Conservation (phyloP, 2,888 invertebrate genomes). For the Stenichneumon culpator region DNA sequence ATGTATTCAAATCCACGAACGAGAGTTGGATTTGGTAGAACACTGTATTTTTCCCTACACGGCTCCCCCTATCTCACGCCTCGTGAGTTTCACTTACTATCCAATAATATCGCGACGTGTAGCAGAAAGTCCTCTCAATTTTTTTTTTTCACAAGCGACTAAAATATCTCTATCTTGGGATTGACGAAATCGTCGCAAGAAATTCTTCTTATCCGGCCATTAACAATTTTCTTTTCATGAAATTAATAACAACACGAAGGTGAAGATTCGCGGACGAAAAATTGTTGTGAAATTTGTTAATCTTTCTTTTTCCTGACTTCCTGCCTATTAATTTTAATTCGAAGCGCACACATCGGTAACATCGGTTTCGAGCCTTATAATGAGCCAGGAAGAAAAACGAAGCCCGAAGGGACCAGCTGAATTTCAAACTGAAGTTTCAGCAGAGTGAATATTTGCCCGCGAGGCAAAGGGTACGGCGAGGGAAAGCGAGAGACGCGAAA, state of each 20-base stretch:
- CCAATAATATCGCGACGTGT: constrained; percentile 24
- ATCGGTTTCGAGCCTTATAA: constrained; percentile 73
- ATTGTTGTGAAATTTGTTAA: background rate
- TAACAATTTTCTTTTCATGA: background rate
- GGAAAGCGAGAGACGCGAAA: constrained; percentile 20
- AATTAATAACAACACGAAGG: background rate
- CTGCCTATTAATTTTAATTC: constrained; percentile 67
- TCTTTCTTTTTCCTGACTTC: background rate
- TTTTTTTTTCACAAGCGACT: background rate
- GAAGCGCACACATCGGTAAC: constrained; percentile 68
- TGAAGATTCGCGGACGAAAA: background rate
- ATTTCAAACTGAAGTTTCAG: constrained; percentile 74
- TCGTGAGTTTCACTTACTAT: constrained; percentile 36
- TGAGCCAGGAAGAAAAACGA: constrained; percentile 68
- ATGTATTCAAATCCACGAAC: constrained; percentile 71
- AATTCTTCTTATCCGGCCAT: background rate
- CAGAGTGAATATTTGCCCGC: constrained; percentile 78
- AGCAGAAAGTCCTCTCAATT: background rate
- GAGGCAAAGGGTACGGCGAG: constrained; percentile 61
- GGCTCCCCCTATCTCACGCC: background rate
- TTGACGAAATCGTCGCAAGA: background rate
- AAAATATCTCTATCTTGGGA: background rate
- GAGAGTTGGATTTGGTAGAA: constrained; percentile 37
- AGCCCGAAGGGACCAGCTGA: constrained; percentile 77
- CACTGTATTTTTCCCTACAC: constrained; percentile 23